Conservation (phyloP, 2,113 vertebrate genomes). For the Bothrops jararaca region DNA sequence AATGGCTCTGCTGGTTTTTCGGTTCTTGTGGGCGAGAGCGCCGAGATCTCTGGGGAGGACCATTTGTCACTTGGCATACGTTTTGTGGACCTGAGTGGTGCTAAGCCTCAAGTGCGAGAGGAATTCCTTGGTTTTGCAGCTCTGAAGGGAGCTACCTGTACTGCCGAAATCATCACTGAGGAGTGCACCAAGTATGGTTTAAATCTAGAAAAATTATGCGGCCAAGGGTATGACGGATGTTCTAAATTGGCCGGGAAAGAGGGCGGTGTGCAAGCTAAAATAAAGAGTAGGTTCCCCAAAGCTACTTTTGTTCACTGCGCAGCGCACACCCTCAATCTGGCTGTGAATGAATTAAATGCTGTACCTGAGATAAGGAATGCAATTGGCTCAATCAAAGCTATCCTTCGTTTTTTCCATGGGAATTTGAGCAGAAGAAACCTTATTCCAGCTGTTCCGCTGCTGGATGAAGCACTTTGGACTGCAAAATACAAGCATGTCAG, state of each 20-base stretch:
- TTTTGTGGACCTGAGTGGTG: background rate
- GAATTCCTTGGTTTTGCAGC: background rate
- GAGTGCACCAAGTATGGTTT: background rate
- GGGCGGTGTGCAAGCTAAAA: background rate
- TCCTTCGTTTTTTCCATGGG: background rate
- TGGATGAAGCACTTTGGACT: background rate
- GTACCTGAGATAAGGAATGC: background rate
- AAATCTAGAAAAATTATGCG: background rate
- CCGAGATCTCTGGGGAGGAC: background rate
- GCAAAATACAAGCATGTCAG: background rate
- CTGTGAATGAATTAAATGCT: background rate
- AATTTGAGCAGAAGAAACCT: background rate
- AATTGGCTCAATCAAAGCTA: background rate
- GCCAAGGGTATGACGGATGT: background rate
- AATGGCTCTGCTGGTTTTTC: background rate
- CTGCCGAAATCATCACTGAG: background rate
- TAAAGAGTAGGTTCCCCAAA: background rate
- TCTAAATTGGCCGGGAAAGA: background rate
- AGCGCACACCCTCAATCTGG: background rate
- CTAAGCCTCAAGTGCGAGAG: background rate
- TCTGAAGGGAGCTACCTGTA: background rate
- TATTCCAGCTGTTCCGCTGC: background rate
- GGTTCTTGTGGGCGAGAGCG: background rate
- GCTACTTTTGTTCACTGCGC: background rate
- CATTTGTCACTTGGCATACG: background rate